These are phyloP conservation scores for Molothrus ater DNA, from an alignment of 2,797 vertebrate species.

Conservation along the genomic window DNA sequence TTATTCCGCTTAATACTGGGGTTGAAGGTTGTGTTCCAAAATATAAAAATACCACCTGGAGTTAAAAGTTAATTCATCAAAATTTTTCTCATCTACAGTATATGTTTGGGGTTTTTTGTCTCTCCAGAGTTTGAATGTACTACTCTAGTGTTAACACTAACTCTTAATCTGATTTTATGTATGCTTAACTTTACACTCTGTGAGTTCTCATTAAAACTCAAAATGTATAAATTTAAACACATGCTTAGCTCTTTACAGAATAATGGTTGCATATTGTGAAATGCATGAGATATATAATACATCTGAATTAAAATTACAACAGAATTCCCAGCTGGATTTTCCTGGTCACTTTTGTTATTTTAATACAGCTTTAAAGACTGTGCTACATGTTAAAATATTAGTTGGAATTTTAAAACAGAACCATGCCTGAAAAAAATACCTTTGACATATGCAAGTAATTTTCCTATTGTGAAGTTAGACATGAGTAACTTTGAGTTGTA, in stretches of 20 bases:
- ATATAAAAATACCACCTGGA: not conserved
- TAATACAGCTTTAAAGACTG: not conserved
- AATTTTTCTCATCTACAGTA: not conserved
- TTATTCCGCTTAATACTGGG: not conserved
- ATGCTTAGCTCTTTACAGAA: slow-evolving; percentile 53
- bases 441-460: not conserved
- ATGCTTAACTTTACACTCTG: slow-evolving; percentile 50
- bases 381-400: not conserved
- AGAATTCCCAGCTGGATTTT: slow-evolving; percentile 49
- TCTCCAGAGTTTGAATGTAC: slow-evolving; percentile 33
- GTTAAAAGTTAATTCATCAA: slow-evolving; percentile 44
- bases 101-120: not conserved
- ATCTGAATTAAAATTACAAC: slow-evolving; percentile 45
- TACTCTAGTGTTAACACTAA: slow-evolving; percentile 33
- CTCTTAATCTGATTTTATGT: slow-evolving; percentile 54
- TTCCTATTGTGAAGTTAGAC: not conserved
- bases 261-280: slow-evolving; percentile 61
- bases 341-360: slow-evolving; percentile 60
- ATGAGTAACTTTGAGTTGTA: not conserved
- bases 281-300: slow-evolving; percentile 39
- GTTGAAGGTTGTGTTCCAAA: not conserved
- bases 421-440: not conserved
- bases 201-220: slow-evolving; percentile 62
- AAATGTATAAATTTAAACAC: slow-evolving; percentile 64
- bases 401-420: not conserved